Evolutionary conservation across 1,140 invertebrate species (phyloP).

Genomic region (Trichoplusia ni): DNA sequence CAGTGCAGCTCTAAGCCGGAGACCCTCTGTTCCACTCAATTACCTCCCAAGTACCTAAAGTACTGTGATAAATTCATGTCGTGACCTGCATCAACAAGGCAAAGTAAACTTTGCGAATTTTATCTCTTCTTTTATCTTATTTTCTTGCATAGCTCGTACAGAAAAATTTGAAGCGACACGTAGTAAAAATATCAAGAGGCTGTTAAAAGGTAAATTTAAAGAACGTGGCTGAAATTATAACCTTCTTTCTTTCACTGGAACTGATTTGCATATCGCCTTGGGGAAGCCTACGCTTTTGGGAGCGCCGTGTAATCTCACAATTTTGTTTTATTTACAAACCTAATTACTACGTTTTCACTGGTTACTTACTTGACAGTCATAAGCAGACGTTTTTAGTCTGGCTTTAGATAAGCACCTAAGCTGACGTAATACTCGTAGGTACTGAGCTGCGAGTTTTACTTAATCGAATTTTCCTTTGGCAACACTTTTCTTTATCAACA

Average conservation of each 20-base stretch:
- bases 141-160: slow-evolving; percentile 45
- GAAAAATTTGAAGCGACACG: slow-evolving; percentile 63
- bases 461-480: too few relatives aligned
- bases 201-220: slow-evolving; percentile 71
- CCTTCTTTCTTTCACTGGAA: slow-evolving; percentile 29
- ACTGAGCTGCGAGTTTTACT: too few relatives aligned
- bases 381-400: too few relatives aligned
- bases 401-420: too few relatives aligned
- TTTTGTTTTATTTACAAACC: slow-evolving; percentile 23
- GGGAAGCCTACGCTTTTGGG: slow-evolving; percentile 26
- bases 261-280: slow-evolving; percentile 44
- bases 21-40: slow-evolving; percentile 57
- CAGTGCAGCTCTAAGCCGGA: slow-evolving; percentile 39
- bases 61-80: slow-evolving; percentile 65
- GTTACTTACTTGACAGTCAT: too few relatives aligned
- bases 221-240: slow-evolving; percentile 62
- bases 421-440: too few relatives aligned
- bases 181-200: slow-evolving; percentile 70
- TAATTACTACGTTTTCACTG: too few relatives aligned
- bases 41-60: slow-evolving; percentile 54
- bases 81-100: slow-evolving; percentile 65
- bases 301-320: slow-evolving; percentile 5
- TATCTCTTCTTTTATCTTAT: slow-evolving; percentile 59
- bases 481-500: too few relatives aligned
- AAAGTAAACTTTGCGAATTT: slow-evolving; percentile 56